These are phyloP conservation scores for Porites evermanni DNA, from an alignment of 92 coral and sea anemone genomes.

Conservation along the genomic window DNA sequence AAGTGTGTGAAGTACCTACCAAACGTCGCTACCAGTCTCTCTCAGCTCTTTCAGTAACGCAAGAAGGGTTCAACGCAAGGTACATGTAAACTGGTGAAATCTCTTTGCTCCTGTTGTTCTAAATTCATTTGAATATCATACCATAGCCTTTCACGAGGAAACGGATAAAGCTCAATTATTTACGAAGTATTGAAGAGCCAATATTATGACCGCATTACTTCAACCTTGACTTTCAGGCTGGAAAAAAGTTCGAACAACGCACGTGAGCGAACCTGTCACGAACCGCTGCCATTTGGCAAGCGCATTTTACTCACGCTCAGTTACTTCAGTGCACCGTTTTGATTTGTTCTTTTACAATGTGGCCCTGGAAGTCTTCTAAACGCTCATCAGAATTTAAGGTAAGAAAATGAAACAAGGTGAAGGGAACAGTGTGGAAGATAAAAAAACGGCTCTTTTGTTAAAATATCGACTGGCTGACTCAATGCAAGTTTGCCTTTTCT, in stretches of 20 bases:
- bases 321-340: neutral
- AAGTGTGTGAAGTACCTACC: no score
- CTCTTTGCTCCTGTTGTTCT: no score
- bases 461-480: no score
- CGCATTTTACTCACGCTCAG: neutral
- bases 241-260: neutral
- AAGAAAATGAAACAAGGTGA: neutral
- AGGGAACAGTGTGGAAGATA: neutral
- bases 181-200: neutral
- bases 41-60: no score
- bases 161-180: conserved; percentile 16
- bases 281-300: neutral
- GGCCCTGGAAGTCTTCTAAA: conserved; percentile 36
- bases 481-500: no score
- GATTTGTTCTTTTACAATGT: conserved; percentile 12
- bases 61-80: no score
- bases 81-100: neutral
- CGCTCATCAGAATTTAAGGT: conserved; percentile 37
- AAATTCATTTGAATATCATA: neutral
- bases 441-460: neutral
- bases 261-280: neutral
- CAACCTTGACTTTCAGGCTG: neutral
- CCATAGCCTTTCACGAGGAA: conserved; percentile 10
- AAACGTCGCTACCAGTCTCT: no score
- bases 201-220: conserved; percentile 4